These are phyloP conservation scores for Mobula hypostoma DNA, from an alignment of 2,113 vertebrate genomes.

Conservation along the genomic window DNA sequence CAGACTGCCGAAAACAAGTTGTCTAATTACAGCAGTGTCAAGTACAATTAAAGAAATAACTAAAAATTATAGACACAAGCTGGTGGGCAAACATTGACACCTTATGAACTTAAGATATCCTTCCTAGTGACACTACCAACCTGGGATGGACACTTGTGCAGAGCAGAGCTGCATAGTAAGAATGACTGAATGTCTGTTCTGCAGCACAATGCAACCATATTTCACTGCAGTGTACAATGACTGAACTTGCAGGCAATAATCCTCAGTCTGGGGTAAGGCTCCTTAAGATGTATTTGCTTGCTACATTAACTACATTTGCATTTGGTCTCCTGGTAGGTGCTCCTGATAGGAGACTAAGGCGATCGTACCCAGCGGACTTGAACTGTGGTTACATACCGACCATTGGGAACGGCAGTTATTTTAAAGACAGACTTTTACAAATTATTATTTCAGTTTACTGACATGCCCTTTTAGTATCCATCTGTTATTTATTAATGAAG, in stretches of 20 bases:
- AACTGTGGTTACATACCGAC: background rate
- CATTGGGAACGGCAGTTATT: background rate
- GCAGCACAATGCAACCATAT: background rate
- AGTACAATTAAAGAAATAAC: background rate
- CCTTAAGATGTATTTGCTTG: background rate
- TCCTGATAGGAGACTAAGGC: background rate
- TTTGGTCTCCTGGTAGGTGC: background rate
- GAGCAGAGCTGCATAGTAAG: background rate
- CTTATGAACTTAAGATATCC: background rate
- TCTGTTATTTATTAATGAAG: constrained; percentile 3
- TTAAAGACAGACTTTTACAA: background rate
- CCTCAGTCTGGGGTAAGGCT: background rate
- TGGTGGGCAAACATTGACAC: background rate
- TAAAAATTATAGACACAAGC: background rate
- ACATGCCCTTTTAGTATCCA: background rate
- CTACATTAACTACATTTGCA: background rate
- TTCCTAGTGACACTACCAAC: too few relatives aligned
- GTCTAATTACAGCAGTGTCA: background rate
- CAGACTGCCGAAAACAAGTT: background rate
- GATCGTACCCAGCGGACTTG: background rate
- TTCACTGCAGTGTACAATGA: background rate
- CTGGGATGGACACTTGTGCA: background rate
- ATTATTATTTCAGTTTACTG: constrained; percentile 3
- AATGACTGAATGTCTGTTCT: background rate
- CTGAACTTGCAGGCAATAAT: background rate